phyloP scores from a whole-genome alignment of 2,888 invertebrate species.

The Timandra comae region DNA sequence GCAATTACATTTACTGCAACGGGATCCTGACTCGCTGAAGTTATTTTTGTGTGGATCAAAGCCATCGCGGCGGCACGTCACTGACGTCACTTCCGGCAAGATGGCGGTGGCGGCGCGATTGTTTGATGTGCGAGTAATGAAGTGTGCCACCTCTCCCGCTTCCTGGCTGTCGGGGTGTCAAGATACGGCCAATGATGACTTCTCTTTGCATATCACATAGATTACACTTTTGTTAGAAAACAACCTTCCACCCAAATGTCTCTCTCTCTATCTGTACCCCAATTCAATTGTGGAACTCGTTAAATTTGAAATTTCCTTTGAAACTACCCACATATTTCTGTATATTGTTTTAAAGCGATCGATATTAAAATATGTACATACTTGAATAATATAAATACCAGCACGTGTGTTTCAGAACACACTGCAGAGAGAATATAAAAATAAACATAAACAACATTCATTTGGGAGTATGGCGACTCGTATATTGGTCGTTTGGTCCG shows the following conservation, averaged over 20 bases:
- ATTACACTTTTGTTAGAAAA: conserved; percentile 34
- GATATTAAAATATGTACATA: too few species aligned
- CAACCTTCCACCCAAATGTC: too few species aligned
- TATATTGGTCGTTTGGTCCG: conserved; percentile 1
- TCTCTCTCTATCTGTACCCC: too few species aligned
- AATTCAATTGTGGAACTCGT: too few species aligned
- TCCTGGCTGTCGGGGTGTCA: conserved; percentile 67
- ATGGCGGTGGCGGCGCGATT: conserved; percentile 68
- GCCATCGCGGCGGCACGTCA: conserved; percentile 57
- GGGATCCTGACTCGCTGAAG: conserved; percentile 34
- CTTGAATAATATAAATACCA: too few species aligned
- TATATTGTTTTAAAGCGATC: too few species aligned
- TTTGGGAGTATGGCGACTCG: too few species aligned
- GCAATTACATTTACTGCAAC: conserved; percentile 47
- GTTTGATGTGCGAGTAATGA: conserved; percentile 77
- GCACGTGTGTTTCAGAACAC: too few species aligned
- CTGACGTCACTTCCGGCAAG: conserved; percentile 71
- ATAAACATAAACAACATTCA: too few species aligned
- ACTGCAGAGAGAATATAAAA: too few species aligned
- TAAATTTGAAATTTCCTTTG: too few species aligned
- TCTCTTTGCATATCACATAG: conserved; percentile 45
- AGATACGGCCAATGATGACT: conserved; percentile 62
- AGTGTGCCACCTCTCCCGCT: conserved; percentile 69
- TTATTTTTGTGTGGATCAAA: conserved; percentile 72
- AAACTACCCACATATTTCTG: too few species aligned